Percentiles rank a stretch among this genome's conserved stretches.
These are phyloP conservation scores for Psilopsiagon aurifrons DNA, from an alignment of 2,113 vertebrate genomes.

Conservation along the genomic window DNA sequence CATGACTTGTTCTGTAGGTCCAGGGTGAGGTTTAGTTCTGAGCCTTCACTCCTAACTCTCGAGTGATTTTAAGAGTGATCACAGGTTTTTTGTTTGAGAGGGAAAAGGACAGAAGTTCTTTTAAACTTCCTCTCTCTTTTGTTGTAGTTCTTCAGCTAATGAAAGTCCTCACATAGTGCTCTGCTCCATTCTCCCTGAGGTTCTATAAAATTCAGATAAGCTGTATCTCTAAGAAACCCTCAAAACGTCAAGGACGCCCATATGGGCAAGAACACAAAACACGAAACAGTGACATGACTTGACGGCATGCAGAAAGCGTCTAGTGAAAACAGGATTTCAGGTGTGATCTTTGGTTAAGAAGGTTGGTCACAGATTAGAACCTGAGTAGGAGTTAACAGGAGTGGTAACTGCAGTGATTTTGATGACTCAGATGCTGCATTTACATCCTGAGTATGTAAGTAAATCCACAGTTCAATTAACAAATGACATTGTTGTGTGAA, in stretches of 20 bases:
- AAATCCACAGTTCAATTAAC: neutral
- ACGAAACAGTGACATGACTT: neutral
- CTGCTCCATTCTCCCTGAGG: neutral
- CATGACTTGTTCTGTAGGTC: neutral
- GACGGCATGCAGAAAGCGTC: neutral
- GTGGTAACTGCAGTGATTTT: neutral
- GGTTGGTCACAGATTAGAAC: neutral
- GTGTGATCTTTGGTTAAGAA: neutral
- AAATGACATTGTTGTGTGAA: neutral
- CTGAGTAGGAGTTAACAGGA: neutral
- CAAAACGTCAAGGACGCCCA: neutral
- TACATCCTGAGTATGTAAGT: neutral
- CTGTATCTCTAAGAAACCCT: neutral
- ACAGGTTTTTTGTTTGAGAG: neutral
- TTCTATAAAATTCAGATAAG: neutral
- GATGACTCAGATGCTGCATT: neutral
- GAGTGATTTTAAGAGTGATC: neutral
- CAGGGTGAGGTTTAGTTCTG: neutral
- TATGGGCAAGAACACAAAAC: neutral
- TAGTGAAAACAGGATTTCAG: neutral
- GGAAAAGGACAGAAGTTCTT: rapidly evolving
- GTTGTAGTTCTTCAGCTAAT: neutral
- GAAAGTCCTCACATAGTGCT: neutral
- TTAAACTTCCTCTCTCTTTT: neutral
- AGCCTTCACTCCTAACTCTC: neutral